Evolutionary conservation across 2,888 invertebrate genomes (phyloP).

Genomic region (Lacanobia oleracea): DNA sequence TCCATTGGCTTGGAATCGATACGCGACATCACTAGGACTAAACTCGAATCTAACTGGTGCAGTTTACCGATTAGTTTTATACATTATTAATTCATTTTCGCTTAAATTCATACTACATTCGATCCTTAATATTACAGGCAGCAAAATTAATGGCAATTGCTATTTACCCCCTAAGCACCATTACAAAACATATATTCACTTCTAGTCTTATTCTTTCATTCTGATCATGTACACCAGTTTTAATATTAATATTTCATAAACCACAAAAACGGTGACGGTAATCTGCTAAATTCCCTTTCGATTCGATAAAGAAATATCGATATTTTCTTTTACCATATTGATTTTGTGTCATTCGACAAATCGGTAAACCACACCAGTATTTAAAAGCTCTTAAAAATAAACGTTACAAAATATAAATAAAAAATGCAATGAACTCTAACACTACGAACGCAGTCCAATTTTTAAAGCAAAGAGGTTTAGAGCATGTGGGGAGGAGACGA

Average conservation of each 20-base stretch:
- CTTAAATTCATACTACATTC: conserved; percentile 28
- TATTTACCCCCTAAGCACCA: conserved; percentile 47
- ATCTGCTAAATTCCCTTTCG: background rate
- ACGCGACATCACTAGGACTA: conserved; percentile 44
- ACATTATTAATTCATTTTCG: conserved; percentile 1
- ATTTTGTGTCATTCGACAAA: background rate
- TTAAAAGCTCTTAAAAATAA: conserved; percentile 33
- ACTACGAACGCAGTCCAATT: conserved; percentile 62
- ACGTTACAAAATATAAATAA: conserved; percentile 54
- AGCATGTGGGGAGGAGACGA: conserved; percentile 17
- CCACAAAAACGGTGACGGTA: background rate
- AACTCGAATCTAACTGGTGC: conserved; percentile 35
- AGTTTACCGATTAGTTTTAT: conserved; percentile 3
- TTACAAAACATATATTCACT: conserved; percentile 10
- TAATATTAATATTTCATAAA: background rate
- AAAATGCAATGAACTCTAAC: conserved; percentile 64
- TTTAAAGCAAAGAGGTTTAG: conserved; percentile 56
- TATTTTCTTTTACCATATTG: background rate
- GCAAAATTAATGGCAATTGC: conserved; percentile 37
- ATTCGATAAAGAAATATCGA: conserved; percentile 13
- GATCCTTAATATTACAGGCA: conserved; percentile 30
- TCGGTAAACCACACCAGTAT: conserved; percentile 32
- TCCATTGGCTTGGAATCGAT: conserved; percentile 43
- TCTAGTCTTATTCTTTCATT: background rate
- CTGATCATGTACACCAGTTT: background rate